phyloP scores from a whole-genome alignment of 2,888 invertebrate species.

The Pyralis farinalis region DNA sequence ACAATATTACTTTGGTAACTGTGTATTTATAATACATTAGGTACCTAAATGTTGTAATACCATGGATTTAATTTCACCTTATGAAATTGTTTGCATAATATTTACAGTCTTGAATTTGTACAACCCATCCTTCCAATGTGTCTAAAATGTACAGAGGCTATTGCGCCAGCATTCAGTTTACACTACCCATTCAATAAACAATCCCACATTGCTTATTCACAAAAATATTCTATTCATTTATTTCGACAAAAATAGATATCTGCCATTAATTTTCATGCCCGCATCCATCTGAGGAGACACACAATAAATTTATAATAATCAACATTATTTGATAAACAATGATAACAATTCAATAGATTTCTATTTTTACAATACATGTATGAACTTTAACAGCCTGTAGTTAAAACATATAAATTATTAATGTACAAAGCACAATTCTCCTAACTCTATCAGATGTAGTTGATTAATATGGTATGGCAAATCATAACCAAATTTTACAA shows the following conservation, averaged over 20 bases:
- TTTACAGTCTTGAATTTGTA: conserved; percentile 76
- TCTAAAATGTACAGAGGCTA: conserved; percentile 56
- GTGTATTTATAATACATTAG: neutral
- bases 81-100: conserved; percentile 35
- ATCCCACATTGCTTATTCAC: conserved; percentile 69
- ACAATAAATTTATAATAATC: conserved; percentile 75
- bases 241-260: conserved; percentile 73
- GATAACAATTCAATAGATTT: conserved; percentile 75
- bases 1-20: conserved; percentile 4
- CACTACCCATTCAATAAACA: conserved; percentile 65
- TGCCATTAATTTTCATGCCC: conserved; percentile 58
- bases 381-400: conserved; percentile 63
- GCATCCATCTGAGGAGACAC: conserved; percentile 69
- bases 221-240: conserved; percentile 71
- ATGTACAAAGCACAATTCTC: conserved; percentile 29
- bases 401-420: conserved; percentile 47
- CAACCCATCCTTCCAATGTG: conserved; percentile 54
- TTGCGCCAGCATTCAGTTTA: conserved; percentile 56
- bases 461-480: conserved; percentile 17
- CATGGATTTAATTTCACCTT: conserved; percentile 14
- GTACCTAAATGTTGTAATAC: conserved; percentile 7
- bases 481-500: conserved; percentile 4
- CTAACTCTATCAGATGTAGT: conserved; percentile 22
- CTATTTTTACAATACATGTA: conserved; percentile 64
- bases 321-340: conserved; percentile 76